A percentile compares a stretch with the other conserved stretches of the same genome.
Evolutionary conservation across 2,113 vertebrate species (phyloP).

Genomic region (Cygnus buccinator): DNA sequence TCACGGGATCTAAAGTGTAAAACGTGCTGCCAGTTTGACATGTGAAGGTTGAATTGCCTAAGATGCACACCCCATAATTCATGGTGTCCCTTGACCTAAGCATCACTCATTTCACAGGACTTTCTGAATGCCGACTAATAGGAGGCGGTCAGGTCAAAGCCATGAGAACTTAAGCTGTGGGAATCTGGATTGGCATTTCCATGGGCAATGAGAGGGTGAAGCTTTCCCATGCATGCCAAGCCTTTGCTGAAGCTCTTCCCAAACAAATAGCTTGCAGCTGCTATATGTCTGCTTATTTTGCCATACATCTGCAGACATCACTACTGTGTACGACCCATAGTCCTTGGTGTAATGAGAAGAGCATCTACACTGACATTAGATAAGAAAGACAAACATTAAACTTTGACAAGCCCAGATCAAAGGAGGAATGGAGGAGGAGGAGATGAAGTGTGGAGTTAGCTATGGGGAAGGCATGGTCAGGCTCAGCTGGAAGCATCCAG

Average conservation of each 20-base stretch:
- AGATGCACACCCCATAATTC: neutral
- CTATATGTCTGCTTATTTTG: neutral
- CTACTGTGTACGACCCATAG: neutral
- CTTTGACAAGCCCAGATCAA: neutral
- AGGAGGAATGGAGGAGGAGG: neutral
- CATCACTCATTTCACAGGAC: neutral
- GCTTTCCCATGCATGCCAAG: neutral
- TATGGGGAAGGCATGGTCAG: neutral
- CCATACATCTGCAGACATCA: neutral
- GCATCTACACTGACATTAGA: neutral
- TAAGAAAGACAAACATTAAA: neutral
- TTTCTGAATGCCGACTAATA: neutral
- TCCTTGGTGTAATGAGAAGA: neutral
- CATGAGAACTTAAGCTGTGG: neutral
- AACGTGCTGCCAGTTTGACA: neutral
- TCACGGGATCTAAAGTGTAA: neutral
- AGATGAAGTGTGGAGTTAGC: neutral
- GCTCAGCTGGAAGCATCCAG: neutral
- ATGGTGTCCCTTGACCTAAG: neutral
- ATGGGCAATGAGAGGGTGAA: neutral
- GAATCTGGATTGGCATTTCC: neutral
- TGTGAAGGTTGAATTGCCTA: neutral
- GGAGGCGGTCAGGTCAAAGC: neutral
- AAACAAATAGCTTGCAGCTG: neutral
- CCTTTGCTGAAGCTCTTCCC: slow-evolving; percentile 8